A percentile compares a stretch with the other conserved stretches of the same genome.
Evolutionary conservation across 2,888 invertebrate genomes (phyloP).

Genomic region (Heliconius ethilla): DNA sequence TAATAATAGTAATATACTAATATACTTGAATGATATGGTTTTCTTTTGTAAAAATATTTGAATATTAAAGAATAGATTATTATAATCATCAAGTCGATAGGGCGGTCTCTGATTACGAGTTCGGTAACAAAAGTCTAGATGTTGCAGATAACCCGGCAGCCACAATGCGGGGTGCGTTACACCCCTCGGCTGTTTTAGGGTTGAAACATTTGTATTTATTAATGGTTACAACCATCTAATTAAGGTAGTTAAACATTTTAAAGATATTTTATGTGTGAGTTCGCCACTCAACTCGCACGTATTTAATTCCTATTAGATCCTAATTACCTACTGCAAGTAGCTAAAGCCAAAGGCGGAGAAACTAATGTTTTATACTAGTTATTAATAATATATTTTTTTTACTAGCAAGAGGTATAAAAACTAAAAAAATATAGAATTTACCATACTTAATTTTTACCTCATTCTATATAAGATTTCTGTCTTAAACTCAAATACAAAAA

Average conservation of each 20-base stretch:
- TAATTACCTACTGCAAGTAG: too few species aligned
- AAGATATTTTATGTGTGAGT: not conserved
- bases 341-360: not conserved
- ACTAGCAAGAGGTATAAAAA: not conserved
- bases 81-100: constrained; percentile 51
- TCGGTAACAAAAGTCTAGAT: constrained; percentile 71
- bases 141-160: constrained; percentile 66
- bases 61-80: constrained; percentile 44
- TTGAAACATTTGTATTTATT: constrained; percentile 46
- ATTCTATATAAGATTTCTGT: not conserved
- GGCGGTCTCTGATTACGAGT: constrained; percentile 60
- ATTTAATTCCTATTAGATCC: too few species aligned
- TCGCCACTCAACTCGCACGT: too few species aligned
- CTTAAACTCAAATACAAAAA: too few species aligned
- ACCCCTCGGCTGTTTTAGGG: constrained; percentile 66
- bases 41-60: constrained; percentile 27
- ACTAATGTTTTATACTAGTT: not conserved
- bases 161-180: constrained; percentile 60
- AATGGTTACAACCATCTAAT: not conserved
- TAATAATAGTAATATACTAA: not conserved
- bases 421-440: not conserved
- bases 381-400: too few species aligned
- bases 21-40: not conserved
- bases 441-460: not conserved
- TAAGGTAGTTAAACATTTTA: not conserved